Conservation (phyloP, 2,888 invertebrate species). For the Pristionchus arcanus region DNA sequence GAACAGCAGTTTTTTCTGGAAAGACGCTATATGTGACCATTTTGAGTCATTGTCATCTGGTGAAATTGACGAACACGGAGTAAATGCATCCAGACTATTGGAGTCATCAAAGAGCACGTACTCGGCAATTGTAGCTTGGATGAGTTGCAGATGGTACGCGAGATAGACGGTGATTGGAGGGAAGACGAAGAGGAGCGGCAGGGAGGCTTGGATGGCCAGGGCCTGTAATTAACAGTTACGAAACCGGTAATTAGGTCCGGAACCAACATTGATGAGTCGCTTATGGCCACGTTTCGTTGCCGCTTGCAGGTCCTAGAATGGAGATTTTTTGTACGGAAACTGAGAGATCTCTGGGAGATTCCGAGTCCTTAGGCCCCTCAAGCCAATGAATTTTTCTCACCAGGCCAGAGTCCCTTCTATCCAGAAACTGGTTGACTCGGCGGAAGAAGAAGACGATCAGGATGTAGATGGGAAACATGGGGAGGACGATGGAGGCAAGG, state of each 20-base stretch:
- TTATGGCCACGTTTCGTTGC: conserved; percentile 39
- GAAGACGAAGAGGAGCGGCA: conserved; percentile 68
- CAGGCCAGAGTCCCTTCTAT: conserved; percentile 53
- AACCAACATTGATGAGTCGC: not conserved
- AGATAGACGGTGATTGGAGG: conserved; percentile 68
- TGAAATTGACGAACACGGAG: not conserved
- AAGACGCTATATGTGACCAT: too few species aligned
- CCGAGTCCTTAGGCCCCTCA: too few species aligned
- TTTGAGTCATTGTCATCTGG: too few species aligned
- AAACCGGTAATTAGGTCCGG: not conserved
- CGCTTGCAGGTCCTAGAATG: conserved; percentile 9
- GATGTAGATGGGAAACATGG: conserved; percentile 71
- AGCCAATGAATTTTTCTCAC: too few species aligned
- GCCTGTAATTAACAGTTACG: conserved; percentile 56
- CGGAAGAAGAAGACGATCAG: conserved; percentile 66
- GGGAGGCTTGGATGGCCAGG: conserved; percentile 68
- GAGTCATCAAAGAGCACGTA: not conserved
- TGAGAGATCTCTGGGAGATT: too few species aligned
- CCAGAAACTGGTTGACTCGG: conserved; percentile 61
- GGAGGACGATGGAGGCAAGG: conserved; percentile 66
- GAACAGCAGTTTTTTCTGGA: too few species aligned
- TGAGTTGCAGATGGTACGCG: conserved; percentile 67
- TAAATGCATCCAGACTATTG: too few species aligned
- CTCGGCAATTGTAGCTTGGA: conserved; percentile 58
- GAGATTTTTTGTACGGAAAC: not conserved